Evolutionary conservation across 2,888 invertebrate genomes (phyloP), one percentile per base, ranked within the genome.

Genomic region (Patella pellucida): DNA sequence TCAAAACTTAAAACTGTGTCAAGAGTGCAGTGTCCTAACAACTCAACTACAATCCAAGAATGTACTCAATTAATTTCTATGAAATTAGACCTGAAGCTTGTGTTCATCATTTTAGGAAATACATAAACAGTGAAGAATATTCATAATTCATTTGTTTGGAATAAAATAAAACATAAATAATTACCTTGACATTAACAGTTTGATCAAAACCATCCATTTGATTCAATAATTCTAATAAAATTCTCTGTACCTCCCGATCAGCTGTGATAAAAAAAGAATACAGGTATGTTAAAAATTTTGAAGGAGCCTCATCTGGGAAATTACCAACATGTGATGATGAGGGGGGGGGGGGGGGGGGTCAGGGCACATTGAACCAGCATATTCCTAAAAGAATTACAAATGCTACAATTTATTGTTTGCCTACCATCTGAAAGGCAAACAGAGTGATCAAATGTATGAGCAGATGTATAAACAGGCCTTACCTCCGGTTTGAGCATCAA

Each of bases 151-250:
- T 41, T 41, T 41, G 41, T 41, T 41, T 9, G 41, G 9, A 41
- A 41, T 41, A 51, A 2, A 52, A 12, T 15, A 15, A 51, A 12
- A 31, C 15, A 15, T 71, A 73, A 41, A 41, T 41, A 41, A 9
- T 78, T 87, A 93, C 98, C 93, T 99, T 99, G 19, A 99, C 99
- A 92, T 99, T 99, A n/a, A 99, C 98, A 1, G 98, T 98, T 92
- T 99, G 99, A 92, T 99, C 99, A 91, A 99, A 99, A 72, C 99
- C 99, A 92, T 99, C 99, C 99, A 99, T 99, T 92, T 99, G 99
- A 92, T 99, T 99, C 11, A 99, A 93, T 75, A 99, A 93, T 90
- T 99, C 99, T 27, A 99, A 92, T 51, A 99, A 92, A 91, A 99
- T 99, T 92, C 99, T 94, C 91, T 99, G 99, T 0, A 99, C 99